Evolutionary conservation across 2,113 vertebrate species (phyloP).

Genomic region (Tragelaphus buxtoni): DNA sequence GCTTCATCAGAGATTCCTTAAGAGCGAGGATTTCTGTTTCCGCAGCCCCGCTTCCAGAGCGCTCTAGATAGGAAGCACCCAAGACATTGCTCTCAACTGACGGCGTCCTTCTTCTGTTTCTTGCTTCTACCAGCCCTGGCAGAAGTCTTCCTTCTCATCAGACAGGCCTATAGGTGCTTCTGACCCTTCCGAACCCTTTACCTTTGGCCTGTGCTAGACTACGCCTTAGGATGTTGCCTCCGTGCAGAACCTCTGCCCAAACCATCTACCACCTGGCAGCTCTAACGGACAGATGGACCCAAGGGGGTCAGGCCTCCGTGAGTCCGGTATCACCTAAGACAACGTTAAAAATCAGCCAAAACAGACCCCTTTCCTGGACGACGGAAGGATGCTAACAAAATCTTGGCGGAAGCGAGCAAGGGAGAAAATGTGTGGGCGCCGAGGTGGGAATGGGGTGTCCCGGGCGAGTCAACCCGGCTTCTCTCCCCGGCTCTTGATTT

Average conservation of each 20-base stretch:
- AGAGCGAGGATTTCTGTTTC: not conserved
- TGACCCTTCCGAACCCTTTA: not conserved
- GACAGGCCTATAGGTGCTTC: not conserved
- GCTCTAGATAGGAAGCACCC: not conserved
- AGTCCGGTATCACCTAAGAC: not conserved
- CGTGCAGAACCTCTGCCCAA: not conserved
- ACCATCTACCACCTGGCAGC: not conserved
- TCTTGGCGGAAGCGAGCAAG: not conserved
- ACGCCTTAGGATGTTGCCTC: not conserved
- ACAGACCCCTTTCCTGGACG: not conserved
- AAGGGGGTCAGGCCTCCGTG: not conserved
- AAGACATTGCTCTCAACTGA: not conserved
- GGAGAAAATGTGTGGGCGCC: not conserved
- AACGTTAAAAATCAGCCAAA: not conserved
- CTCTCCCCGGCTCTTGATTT: fast-evolving
- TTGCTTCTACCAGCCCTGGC: not conserved
- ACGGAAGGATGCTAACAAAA: not conserved
- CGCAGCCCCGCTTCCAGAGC: not conserved
- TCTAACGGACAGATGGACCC: not conserved
- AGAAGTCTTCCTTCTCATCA: not conserved
- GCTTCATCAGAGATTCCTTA: not conserved
- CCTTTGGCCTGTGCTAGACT: not conserved
- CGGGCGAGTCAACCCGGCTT: not conserved
- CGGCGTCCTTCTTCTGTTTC: not conserved
- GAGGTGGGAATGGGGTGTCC: not conserved